Base-by-base conservation (phyloP, 23 tunicate species). In the Aplidium turbinatum region DNA sequence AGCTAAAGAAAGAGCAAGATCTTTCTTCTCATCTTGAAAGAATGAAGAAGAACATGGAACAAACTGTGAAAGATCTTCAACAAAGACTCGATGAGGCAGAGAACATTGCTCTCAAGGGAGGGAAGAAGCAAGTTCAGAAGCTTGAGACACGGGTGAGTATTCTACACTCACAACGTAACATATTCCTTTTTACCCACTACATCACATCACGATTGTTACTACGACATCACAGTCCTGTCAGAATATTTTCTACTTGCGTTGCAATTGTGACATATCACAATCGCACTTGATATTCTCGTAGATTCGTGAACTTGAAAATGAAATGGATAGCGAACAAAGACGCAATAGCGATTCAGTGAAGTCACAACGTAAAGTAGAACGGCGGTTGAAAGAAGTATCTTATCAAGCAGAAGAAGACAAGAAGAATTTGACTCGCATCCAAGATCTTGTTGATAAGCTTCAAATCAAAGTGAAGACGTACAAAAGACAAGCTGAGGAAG, bases 21-120 rank as follows among this genome's bases (percentile, higher is more conserved):
- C 72, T 87, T 34, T 83, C 90, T 35, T 70, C 93, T 69, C 99
- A 95, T 75, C 74, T 95, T 69, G 99, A 95, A 67, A 64, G 99
- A 62, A 95, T 95, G 99, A 95, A 95, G 83, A 95, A 93, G 73
- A 95, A 88, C 68, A 82, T 82, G 89, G 97, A 90, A 45, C 89
- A 90, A 71, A 82, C 89, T 77, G 97, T 90, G 19, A 90, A 90
- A 69, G 97, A 90, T 73, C 89, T 90, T 54, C 97, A 90, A 65
- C 97, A 82, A 55, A 36, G 97, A 83, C 56, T 90, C 48, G 97
- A 90, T 57, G 97, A 90, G 78, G 97, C 97, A 47, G 97, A 90
- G 58, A 88, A 90, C 77, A 87, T 90, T 78, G 97, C 97, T 21
- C 80, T 90, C 29, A 90, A 90, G 52, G 97, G 99, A 31, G 99